Base-by-base conservation (phyloP, 2,797 vertebrate species). In the Rhynchotus rufescens region DNA sequence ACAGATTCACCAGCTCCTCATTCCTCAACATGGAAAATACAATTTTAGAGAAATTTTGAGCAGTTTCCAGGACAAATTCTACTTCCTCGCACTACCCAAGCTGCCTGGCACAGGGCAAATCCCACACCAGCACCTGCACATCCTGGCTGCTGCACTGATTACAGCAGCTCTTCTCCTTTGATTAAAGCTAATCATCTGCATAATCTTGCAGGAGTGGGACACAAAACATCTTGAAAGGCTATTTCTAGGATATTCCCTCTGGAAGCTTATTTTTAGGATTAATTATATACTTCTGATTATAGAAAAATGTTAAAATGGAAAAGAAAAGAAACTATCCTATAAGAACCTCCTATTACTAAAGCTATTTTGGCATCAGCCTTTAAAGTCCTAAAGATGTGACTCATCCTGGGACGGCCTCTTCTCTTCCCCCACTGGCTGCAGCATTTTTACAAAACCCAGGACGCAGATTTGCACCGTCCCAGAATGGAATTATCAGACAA, bases 211-310 rank as follows among this genome's bases (percentile, higher is more conserved):
- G 72, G 52, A 90, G 34, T 36, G 9, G 20, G 66, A 66, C 65
- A 80, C 13, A 69, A 88, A 88, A 91, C 76, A 90, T 73, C 72
- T 65, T 64, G 26, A 80, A 83, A 0, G 11, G 45, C 79, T 92
- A 92, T 95, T 96, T 95, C 76, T 93, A 74, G 69, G 54, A 90
- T 76, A 73, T 62, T 93, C 56, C 16, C 64, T 90, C 76, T 80
- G 73, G 38, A 93, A 93, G 89, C 78, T 89, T 95, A 85, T 94
- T 95, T 96, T 95, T 94, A 92, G 92, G 51, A 51, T 88, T 90
- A 92, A 91, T 96, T 90, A 96, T 54, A 80, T 61, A 62, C 72
- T 91, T 93, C 69, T 89, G 84, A 75, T 86, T 88, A 84, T 38
- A 88, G 73, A 5, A 89, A 91, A 49, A 75, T 57, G 59, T 60